Evolutionary conservation across 2,888 invertebrate genomes (phyloP).

Genomic region (Leucophenga montana): DNA sequence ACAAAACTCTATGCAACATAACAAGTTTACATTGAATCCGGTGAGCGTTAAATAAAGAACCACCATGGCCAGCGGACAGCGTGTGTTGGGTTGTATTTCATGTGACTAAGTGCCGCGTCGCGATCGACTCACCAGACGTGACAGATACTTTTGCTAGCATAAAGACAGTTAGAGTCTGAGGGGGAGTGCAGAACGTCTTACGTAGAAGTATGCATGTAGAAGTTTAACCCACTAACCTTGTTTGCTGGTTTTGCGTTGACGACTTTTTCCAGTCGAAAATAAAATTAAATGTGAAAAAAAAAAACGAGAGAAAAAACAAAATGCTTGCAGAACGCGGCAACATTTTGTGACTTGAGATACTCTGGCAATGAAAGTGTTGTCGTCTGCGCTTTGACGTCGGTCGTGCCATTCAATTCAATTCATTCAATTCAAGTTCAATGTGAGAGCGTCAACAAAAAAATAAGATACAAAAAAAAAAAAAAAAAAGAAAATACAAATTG

Average conservation of each 20-base stretch:
- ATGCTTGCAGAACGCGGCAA: neutral
- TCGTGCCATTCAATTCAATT: too few species aligned
- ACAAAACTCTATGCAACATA: too few species aligned
- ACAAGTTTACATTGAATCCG: too few species aligned
- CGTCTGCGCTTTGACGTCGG: too few species aligned
- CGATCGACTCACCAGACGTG: neutral
- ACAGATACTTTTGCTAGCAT: neutral
- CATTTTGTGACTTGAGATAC: slow-evolving; percentile 21
- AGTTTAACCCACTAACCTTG: slow-evolving; percentile 63
- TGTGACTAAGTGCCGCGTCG: neutral
- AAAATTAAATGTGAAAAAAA: slow-evolving; percentile 38
- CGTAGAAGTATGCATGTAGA: slow-evolving; percentile 24
- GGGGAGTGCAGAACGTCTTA: neutral
- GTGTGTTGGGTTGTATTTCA: neutral
- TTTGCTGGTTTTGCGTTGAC: slow-evolving; percentile 38
- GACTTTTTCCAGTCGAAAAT: slow-evolving; percentile 32
- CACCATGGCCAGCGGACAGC: too few species aligned
- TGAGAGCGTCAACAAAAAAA: too few species aligned
- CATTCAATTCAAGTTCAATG: too few species aligned
- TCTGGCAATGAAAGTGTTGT: slow-evolving; percentile 14
- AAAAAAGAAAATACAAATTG: too few species aligned
- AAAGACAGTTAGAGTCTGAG: neutral
- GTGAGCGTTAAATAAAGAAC: neutral
- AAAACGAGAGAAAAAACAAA: slow-evolving; percentile 18
- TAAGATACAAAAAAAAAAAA: too few species aligned